Evolutionary conservation across 2,113 vertebrate species (phyloP).

Genomic region (Sphyrna mokarran): DNA sequence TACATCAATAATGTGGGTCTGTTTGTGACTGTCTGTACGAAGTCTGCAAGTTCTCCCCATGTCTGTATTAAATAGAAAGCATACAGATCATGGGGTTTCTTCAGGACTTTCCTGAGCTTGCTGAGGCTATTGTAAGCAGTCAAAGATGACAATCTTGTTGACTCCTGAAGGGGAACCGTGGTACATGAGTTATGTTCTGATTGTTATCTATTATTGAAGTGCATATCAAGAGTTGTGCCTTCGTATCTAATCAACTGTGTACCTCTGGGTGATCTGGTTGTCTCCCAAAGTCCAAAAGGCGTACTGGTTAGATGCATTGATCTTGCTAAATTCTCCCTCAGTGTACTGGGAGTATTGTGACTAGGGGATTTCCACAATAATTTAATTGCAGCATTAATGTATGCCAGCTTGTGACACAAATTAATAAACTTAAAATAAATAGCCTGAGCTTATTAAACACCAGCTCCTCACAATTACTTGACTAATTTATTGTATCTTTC

Average conservation of each 20-base stretch:
- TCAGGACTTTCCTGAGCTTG: background rate
- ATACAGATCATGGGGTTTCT: background rate
- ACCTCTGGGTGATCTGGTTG: no score
- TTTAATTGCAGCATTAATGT: no score
- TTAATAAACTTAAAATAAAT: no score
- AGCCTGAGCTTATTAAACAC: background rate
- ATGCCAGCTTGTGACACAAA: no score
- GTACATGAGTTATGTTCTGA: background rate
- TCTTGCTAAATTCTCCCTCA: no score
- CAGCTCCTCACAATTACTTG: background rate
- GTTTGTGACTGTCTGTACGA: background rate
- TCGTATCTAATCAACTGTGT: background rate
- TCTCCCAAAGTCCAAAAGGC: no score
- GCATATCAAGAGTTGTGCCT: background rate
- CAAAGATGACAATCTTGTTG: background rate
- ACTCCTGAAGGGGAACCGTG: background rate
- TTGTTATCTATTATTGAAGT: no score
- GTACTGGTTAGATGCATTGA: no score
- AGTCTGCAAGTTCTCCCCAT: no score
- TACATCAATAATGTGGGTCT: background rate
- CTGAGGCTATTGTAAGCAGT: background rate
- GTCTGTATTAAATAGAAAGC: background rate
- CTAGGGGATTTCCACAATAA: no score
- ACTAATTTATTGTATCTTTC: background rate
- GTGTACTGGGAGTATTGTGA: no score